A percentile compares a stretch with the other conserved stretches of the same genome.
Conservation (phyloP, 1,140 invertebrate genomes). For the Delia radicum region DNA sequence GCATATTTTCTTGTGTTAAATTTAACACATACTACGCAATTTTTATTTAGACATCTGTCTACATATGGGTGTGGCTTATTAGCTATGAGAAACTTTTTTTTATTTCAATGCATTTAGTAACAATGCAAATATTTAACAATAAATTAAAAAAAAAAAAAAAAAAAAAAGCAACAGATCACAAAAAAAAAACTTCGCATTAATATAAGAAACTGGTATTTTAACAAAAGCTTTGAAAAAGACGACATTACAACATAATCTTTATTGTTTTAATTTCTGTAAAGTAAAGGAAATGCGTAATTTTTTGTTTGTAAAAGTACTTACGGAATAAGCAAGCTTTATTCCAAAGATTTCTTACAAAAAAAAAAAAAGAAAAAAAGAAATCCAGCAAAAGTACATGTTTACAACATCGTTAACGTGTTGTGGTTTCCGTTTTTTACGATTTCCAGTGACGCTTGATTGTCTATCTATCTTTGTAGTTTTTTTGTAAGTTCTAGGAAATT, state of each 20-base stretch:
- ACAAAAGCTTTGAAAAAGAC: neutral
- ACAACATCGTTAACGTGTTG: neutral
- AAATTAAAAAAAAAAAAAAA: neutral
- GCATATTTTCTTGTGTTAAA: neutral
- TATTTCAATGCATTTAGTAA: neutral
- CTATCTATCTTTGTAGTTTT: neutral
- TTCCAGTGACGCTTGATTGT: neutral
- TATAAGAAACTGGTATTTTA: neutral
- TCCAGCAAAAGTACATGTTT: neutral
- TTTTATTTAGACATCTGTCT: neutral
- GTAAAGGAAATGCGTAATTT: neutral
- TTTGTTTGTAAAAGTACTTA: neutral
- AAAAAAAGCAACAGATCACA: neutral
- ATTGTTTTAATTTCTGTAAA: neutral
- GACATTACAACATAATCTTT: neutral
- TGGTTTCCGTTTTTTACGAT: neutral
- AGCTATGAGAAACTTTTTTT: neutral
- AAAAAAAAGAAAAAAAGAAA: neutral
- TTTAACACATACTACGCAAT: neutral
- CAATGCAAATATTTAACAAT: neutral
- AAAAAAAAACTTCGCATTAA: neutral
- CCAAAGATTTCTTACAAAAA: neutral
- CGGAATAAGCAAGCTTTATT: neutral
- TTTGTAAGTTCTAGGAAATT: neutral
- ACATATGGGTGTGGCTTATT: neutral